A percentile compares a stretch with the other conserved stretches of the same genome.
Conservation (phyloP, 2,797 vertebrate genomes). For the Urocyon cinereoargenteus region DNA sequence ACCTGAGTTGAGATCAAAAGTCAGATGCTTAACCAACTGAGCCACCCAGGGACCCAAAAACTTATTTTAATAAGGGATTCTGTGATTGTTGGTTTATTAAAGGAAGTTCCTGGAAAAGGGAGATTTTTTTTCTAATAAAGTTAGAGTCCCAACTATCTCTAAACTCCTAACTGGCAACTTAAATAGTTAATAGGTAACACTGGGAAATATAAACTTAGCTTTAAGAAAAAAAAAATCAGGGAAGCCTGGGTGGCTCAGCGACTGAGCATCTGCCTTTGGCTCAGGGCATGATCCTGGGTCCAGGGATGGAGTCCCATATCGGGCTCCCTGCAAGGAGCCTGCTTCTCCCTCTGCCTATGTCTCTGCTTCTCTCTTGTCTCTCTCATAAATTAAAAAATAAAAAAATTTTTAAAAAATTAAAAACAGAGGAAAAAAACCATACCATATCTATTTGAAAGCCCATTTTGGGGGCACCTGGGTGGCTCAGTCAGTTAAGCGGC, state of each 20-base stretch:
- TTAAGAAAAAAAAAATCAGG: neutral
- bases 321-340: no score
- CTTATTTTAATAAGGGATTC: neutral
- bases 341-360: no score
- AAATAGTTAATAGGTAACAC: neutral
- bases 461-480: neutral
- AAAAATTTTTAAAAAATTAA: no score
- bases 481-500: no score
- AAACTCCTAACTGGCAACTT: neutral
- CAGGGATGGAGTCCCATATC: no score
- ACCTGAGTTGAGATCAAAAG: neutral
- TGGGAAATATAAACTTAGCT: neutral
- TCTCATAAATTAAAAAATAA: no score
- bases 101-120: neutral
- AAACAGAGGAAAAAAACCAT: slow-evolving; percentile 15
- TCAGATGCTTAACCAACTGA: neutral
- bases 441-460: slow-evolving; percentile 52
- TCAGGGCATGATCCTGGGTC: no score
- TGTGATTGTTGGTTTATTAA: no score
- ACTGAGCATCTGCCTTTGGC: no score
- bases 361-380: no score
- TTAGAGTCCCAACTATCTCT: neutral
- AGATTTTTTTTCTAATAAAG: neutral
- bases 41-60: neutral
- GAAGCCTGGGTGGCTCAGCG: no score